Percentiles rank a stretch among this genome's conserved stretches.
These are phyloP conservation scores for Hiodon alosoides DNA, from an alignment of 2,113 vertebrate species.

Conservation along the genomic window DNA sequence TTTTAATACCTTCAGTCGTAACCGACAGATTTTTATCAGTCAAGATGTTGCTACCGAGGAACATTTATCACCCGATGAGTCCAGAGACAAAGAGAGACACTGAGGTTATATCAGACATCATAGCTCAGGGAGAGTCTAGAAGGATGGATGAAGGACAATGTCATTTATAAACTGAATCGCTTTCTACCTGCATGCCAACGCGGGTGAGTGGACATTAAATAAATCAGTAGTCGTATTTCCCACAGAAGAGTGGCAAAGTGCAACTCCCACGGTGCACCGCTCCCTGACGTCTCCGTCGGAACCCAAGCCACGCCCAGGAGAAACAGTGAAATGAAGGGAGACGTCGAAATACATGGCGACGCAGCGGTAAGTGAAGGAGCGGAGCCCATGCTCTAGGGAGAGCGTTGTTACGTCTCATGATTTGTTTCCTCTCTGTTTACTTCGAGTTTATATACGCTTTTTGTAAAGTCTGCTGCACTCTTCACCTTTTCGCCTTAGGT, in stretches of 20 bases:
- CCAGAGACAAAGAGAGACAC: slow-evolving; percentile 51
- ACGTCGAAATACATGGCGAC: slow-evolving; percentile 68
- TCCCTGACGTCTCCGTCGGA: slow-evolving; percentile 57
- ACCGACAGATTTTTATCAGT: slow-evolving; percentile 56
- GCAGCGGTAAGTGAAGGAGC: slow-evolving; percentile 67
- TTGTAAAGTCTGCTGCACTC: no score
- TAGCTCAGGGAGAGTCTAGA: slow-evolving; percentile 50
- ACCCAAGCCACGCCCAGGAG: slow-evolving; percentile 69
- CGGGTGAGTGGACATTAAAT: slow-evolving; percentile 58
- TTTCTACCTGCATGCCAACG: slow-evolving; percentile 72
- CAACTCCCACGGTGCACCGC: slow-evolving; percentile 62
- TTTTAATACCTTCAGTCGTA: slow-evolving; percentile 56
- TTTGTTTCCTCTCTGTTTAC: no score
- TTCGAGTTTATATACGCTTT: no score
- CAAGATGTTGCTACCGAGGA: slow-evolving; percentile 50
- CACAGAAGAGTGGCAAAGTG: slow-evolving; percentile 71
- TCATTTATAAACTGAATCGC: slow-evolving; percentile 71
- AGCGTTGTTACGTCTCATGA: no score
- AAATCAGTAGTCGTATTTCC: slow-evolving; percentile 71
- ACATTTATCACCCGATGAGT: slow-evolving; percentile 58
- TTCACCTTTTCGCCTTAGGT: no score
- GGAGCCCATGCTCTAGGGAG: no score
- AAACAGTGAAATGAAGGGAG: slow-evolving; percentile 65
- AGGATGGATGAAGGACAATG: slow-evolving; percentile 60
- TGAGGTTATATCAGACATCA: slow-evolving; percentile 57